phyloP scores from a whole-genome alignment of 1,140 invertebrate genomes.

The Ips nitidus region DNA sequence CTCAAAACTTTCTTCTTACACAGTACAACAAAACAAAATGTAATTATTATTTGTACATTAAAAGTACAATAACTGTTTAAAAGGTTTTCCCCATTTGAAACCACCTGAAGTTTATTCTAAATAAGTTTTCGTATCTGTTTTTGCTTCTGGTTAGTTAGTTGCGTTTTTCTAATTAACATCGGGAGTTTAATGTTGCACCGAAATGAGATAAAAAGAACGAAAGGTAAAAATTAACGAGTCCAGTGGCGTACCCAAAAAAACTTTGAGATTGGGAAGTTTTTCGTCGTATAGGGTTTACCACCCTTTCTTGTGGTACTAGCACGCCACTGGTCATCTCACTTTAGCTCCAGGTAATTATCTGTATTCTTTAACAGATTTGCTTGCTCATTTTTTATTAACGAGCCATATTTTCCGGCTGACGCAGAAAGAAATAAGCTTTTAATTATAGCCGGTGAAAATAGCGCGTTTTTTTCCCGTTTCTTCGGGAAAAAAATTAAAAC shows the following conservation, averaged over 20 bases:
- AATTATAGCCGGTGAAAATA: constrained; percentile 33
- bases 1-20: too few relatives aligned
- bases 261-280: neutral
- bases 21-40: too few relatives aligned
- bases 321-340: constrained; percentile 22
- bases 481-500: neutral
- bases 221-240: constrained; percentile 25
- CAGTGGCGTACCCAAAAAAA: constrained; percentile 18
- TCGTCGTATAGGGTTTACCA: neutral
- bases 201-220: constrained; percentile 28
- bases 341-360: constrained; percentile 28
- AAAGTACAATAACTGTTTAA: too few relatives aligned
- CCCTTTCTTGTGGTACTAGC: neutral
- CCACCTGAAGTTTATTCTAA: constrained; percentile 13
- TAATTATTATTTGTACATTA: too few relatives aligned
- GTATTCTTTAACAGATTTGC: constrained; percentile 38
- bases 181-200: constrained; percentile 17
- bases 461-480: constrained; percentile 7
- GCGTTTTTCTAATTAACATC: constrained; percentile 33
- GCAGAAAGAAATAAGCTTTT: constrained; percentile 37
- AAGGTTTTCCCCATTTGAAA: too few relatives aligned
- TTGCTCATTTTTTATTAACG: constrained; percentile 38
- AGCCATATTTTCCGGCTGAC: constrained; percentile 36
- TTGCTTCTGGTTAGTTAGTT: constrained; percentile 24
- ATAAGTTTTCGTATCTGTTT: constrained; percentile 16